Conservation (phyloP, 2,888 invertebrate genomes). For the Pristionchus mayeri region DNA sequence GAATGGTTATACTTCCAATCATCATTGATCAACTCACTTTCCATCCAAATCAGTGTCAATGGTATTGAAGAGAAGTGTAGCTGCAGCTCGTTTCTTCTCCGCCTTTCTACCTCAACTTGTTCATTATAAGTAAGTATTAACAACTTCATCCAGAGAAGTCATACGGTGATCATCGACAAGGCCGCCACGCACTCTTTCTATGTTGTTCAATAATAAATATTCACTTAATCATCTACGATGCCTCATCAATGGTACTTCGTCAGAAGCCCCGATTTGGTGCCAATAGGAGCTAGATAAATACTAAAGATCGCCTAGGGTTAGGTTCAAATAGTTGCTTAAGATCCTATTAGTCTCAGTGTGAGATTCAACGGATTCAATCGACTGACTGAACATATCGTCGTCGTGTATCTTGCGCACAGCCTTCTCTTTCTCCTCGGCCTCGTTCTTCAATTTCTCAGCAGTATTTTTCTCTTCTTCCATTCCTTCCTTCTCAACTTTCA, state of each 20-base stretch:
- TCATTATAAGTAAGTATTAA: not conserved
- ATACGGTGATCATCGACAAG: too few relatives aligned
- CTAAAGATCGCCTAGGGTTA: too few relatives aligned
- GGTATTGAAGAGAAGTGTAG: constrained; percentile 82
- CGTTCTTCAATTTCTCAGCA: constrained; percentile 78
- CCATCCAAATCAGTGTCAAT: constrained; percentile 89
- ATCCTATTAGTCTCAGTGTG: not conserved
- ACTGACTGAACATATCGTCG: constrained; percentile 44
- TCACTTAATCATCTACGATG: too few relatives aligned
- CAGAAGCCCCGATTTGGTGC: too few relatives aligned
- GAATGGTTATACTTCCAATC: too few relatives aligned
- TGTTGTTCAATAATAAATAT: too few relatives aligned
- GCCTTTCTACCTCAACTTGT: constrained; percentile 84
- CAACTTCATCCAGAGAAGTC: too few relatives aligned
- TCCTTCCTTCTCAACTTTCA: constrained; percentile 82
- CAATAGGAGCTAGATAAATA: too few relatives aligned
- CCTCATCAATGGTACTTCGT: too few relatives aligned
- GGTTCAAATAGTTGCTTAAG: too few relatives aligned
- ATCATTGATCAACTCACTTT: constrained; percentile 72
- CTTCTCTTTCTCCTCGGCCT: constrained; percentile 85
- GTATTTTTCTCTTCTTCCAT: constrained; percentile 83
- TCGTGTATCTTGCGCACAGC: constrained; percentile 81
- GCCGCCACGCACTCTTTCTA: too few relatives aligned
- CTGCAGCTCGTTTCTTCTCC: constrained; percentile 73
- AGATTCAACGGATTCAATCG: not conserved